phyloP scores from a whole-genome alignment of 2,797 vertebrate genomes.

The Dendrocincla fuliginosa region DNA sequence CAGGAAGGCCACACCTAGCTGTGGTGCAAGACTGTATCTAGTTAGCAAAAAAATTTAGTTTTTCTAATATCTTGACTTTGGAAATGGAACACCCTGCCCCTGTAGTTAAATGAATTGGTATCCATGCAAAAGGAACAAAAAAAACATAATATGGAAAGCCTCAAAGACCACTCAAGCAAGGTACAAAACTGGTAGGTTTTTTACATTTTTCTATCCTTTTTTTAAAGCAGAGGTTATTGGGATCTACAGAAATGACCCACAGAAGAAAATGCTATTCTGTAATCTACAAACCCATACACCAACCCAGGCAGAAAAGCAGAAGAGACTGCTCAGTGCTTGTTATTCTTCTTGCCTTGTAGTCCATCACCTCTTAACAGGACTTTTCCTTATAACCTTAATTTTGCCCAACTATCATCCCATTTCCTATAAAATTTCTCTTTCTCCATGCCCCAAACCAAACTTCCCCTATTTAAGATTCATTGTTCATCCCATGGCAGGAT shows the following conservation, averaged over 20 bases:
- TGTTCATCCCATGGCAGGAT: rapidly evolving
- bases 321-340: background rate
- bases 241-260: background rate
- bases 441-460: background rate
- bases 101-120: background rate
- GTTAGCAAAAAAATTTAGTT: background rate
- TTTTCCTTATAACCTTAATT: background rate
- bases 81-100: background rate
- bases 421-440: background rate
- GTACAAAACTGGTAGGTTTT: rapidly evolving
- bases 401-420: background rate
- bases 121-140: background rate
- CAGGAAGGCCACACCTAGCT: background rate
- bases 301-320: background rate
- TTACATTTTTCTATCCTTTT: background rate
- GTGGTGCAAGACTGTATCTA: background rate
- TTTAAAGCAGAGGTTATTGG: background rate
- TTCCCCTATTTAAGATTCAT: background rate
- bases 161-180: background rate
- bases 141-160: background rate
- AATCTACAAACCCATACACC: background rate
- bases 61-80: background rate
- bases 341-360: background rate
- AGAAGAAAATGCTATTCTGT: background rate
- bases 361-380: background rate